Evolutionary conservation across 30 jellyfish, hydroid and myxozoan genomes (phyloP).

Genomic region (Turritopsis dohrnii): DNA sequence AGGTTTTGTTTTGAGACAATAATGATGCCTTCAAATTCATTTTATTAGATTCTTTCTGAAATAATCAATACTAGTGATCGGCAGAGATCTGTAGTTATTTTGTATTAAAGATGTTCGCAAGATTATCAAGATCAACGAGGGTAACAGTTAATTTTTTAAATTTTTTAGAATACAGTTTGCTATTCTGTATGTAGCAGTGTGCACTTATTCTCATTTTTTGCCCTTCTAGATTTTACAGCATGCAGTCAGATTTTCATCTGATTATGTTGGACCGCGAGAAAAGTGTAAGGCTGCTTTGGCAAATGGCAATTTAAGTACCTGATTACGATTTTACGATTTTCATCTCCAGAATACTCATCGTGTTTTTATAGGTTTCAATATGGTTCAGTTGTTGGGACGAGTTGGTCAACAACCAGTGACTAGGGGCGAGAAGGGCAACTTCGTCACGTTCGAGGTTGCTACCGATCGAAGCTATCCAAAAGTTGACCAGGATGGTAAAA

Average conservation of each 20-base stretch:
- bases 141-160: background rate
- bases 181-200: background rate
- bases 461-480: conserved; percentile 42
- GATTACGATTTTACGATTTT: background rate
- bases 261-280: conserved; percentile 10
- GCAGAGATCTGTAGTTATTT: background rate
- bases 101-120: background rate
- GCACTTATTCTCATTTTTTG: too few relatives aligned
- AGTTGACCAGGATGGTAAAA: background rate
- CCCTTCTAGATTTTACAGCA: background rate
- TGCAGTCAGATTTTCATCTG: conserved; percentile 8
- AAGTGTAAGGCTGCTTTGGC: background rate
- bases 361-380: conserved; percentile 48
- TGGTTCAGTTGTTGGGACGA: conserved; percentile 78
- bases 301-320: background rate
- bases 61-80: background rate
- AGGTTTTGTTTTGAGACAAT: too few relatives aligned
- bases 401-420: conserved; percentile 80
- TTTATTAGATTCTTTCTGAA: background rate
- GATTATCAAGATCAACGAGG: background rate
- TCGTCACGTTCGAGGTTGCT: conserved; percentile 73
- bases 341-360: background rate
- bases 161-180: background rate
- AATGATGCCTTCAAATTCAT: background rate
- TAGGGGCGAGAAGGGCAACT: conserved; percentile 55